phyloP scores from a whole-genome alignment of 2,797 vertebrate genomes.

The Sandelia bainsii region DNA sequence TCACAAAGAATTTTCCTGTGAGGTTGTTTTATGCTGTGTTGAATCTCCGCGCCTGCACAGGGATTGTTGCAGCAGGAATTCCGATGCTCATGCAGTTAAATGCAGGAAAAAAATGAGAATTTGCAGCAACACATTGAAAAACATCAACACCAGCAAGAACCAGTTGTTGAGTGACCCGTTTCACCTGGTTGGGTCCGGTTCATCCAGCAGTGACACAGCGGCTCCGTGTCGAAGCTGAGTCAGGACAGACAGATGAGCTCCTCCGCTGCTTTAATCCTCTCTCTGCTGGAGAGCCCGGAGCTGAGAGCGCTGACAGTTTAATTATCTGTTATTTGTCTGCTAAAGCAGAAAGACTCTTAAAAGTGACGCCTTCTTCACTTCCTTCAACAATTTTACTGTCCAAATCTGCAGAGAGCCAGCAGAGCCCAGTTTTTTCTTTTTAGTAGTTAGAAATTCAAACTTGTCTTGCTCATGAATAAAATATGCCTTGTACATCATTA shows the following conservation, averaged over 20 bases:
- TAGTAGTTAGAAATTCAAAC: neutral
- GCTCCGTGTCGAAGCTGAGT: constrained; percentile 24
- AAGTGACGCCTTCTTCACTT: constrained; percentile 38
- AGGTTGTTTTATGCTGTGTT: too few relatives aligned
- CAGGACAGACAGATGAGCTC: constrained; percentile 33
- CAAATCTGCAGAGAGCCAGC: constrained; percentile 32
- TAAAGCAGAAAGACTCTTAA: constrained; percentile 53
- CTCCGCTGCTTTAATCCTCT: constrained; percentile 49
- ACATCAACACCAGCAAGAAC: too few relatives aligned
- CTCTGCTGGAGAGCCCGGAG: constrained; percentile 25
- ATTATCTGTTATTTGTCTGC: constrained; percentile 58
- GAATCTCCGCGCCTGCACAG: too few relatives aligned
- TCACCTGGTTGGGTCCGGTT: neutral
- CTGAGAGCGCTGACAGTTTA: constrained; percentile 48
- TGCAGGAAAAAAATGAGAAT: too few relatives aligned
- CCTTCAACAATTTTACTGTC: constrained; percentile 23
- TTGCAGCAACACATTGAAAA: too few relatives aligned
- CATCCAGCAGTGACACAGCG: constrained; percentile 15
- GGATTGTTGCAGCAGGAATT: too few relatives aligned
- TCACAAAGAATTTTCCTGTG: too few relatives aligned
- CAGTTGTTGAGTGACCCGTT: too few relatives aligned
- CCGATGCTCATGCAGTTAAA: too few relatives aligned
- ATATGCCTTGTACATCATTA: too few relatives aligned
- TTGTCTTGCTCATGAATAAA: neutral
- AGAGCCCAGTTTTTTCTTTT: constrained; percentile 5